Base-by-base conservation (phyloP, 2,888 invertebrate genomes). In the Caenorhabditis sp. region DNA sequence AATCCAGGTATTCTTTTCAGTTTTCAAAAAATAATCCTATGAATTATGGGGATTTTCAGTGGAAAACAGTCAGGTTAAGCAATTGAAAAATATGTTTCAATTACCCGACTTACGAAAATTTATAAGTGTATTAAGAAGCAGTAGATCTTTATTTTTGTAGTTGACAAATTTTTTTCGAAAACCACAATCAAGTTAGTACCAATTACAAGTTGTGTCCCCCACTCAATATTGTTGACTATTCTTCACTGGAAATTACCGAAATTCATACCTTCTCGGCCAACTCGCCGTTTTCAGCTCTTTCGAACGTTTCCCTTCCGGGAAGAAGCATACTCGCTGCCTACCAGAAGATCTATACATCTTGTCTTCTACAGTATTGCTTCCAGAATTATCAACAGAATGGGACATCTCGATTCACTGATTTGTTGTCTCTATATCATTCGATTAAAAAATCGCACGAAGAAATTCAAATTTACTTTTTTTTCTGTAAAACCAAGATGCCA, bases 341-440 rank as follows among this genome's bases (percentile, higher is more conserved):
- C 28, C 63, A 47, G 7, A 63, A 63, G 24, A 26, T 44, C 16
- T 63, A 63, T 41, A 63, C 22, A 41, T 63, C 63, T 7, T 24
- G 24, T 14, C 63, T 63, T 24, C 38, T 63, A 3, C 41, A 44
- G 26, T 63, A 63, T 47, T 63, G 26, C 24, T n/a, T 44, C 2
- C 7, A 44, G 8, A 63, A 24, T 16, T 63, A 63, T 28, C 63
- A 63, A 63, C 63, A 63, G 6, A 47, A 41, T 41, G 63, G 44
- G 3, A 24, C 63, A 26, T 24, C 63, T 24, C 63, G 63, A 26
- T 44, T 63, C 63, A 44, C 63, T 4, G 26, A 63, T 28, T 44
- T 63, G 8, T 19, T 63, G 0, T 63, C 44, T 5, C 44, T 63
- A 0, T 59, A 35, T 22, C 35, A 38, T 35, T 59, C 59, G 16